Base-by-base conservation (phyloP, 2,113 vertebrate species). In the Dascyllus trimaculatus region DNA sequence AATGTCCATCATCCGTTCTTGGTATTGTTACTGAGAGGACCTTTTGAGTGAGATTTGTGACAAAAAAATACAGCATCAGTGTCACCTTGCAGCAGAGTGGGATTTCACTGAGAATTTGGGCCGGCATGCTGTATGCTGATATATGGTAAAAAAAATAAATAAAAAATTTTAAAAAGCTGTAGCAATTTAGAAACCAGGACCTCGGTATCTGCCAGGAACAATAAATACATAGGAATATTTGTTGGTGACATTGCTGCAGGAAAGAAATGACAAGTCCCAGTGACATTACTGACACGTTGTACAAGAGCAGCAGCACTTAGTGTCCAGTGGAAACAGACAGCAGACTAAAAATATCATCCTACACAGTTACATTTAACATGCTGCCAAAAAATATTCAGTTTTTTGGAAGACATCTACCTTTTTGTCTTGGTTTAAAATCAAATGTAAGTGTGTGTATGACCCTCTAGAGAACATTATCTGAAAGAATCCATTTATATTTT, bases 201-300 rank as follows among this genome's bases (percentile, higher is more conserved):
- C 48, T 74, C 57, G 43, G 64, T 46, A 70, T 78, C 72, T 87
- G 88, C 78, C 88, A 90, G 64, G 59, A 80, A 17, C 72, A 87
- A 87, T 89, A 84, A 86, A 78, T 69, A 82, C 48, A 70, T 54
- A 66, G 71, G 74, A 43, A 14, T 15, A 4, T 69, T 72, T 81
- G 64, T 52, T 60, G 48, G 67, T 82, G 86, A 76, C 77, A 88
- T 80, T 60, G 84, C 77, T 85, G 74, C 60, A 67, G 82, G 75
- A 80, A 71, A 65, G 71, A 76, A 76, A 24, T 68, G 74, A 84
- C 75, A 73, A 72, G 70, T 69, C 58, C 35, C 21, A 24, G 59
- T 79, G 68, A 72, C 67, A 66, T 80, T 63, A 78, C 56, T 83
- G 84, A 85, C 89, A 88, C 73, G 54, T 65, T 78, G 69, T 72